Evolutionary conservation across 64 coral and sea anemone genomes (phyloP), one percentile per base, ranked within the genome.

Genomic region (Cladopsammia gracilis): DNA sequence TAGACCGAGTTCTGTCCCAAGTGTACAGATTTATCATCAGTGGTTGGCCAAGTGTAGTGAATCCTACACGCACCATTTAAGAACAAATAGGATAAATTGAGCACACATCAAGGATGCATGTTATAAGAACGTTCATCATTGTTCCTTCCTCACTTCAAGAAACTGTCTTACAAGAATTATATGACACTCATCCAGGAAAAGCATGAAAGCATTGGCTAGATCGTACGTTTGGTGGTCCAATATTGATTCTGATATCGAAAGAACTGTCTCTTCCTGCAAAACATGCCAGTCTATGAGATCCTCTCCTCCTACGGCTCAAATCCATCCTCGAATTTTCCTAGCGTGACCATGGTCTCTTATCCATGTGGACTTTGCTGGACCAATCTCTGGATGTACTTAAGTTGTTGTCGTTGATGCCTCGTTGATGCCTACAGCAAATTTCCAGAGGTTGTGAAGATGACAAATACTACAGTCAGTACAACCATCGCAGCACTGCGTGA

Each of bases 191-290:
- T 70, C 71, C 67, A 7, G 77, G 77, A 59, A 18, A 64, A 44
- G n/a, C n/a, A 94, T 89, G 75, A 93, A 94, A 89, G 70, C 92
- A 1, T 64, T 89, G 4, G 92, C 92, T 59, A 71, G 86, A 75
- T 89, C 76, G 18, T 89, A 73, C 26, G 92, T 94, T 4, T 89
- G 86, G 76, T 89, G 92, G 86, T 69, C 92, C 34, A 88, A 89
- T 3, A 82, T 89, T 22, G 86, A 94, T 72, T 64, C 43, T 47
- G 76, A 94, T 52, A 70, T 94, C 45, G 92, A 93, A 46, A 79
- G 54, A 23, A 69, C 50, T 12, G 48, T 93, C 0, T 25, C 62
- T 59, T 74, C 71, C 0, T 73, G 70, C 42, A 45, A 5, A 20
- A 26, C 24, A 20, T 73, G 60, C 59, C 71, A 4, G 60, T 62